These are phyloP conservation scores for Eremobia ochroleuca DNA, from an alignment of 2,888 invertebrate genomes.

Conservation along the genomic window DNA sequence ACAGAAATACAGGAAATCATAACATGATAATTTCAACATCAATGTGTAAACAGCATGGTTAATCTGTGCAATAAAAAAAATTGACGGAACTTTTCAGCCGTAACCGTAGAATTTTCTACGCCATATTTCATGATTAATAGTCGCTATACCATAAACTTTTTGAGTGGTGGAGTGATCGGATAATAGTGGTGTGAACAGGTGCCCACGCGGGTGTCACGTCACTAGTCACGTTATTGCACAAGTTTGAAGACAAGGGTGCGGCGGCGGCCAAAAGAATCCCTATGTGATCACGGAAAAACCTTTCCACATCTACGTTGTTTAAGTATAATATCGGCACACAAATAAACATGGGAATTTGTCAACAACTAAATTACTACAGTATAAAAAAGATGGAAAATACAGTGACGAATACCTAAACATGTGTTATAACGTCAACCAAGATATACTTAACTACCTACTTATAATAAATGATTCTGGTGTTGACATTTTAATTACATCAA, in stretches of 20 bases:
- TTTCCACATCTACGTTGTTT: background rate
- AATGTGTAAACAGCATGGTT: background rate
- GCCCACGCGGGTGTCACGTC: constrained; percentile 55
- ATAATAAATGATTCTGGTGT: background rate
- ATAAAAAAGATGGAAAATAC: background rate
- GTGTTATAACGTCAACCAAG: background rate
- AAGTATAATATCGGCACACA: background rate
- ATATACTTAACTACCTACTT: background rate
- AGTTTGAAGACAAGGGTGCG: constrained; percentile 76
- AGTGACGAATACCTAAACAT: background rate
- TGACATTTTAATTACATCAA: constrained; percentile 74
- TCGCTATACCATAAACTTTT: constrained; percentile 38
- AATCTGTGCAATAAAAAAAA: background rate
- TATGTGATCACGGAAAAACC: constrained; percentile 54
- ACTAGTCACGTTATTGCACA: constrained; percentile 81
- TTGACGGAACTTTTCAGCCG: background rate
- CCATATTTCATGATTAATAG: constrained; percentile 38
- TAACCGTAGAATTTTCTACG: background rate
- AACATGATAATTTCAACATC: background rate
- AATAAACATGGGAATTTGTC: background rate
- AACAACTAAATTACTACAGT: background rate
- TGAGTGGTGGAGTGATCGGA: constrained; percentile 41
- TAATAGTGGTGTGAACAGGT: constrained; percentile 63
- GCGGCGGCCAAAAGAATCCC: constrained; percentile 62
- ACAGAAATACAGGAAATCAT: background rate